Conservation (phyloP, 2,888 invertebrate genomes). For the Lithosia quadra region DNA sequence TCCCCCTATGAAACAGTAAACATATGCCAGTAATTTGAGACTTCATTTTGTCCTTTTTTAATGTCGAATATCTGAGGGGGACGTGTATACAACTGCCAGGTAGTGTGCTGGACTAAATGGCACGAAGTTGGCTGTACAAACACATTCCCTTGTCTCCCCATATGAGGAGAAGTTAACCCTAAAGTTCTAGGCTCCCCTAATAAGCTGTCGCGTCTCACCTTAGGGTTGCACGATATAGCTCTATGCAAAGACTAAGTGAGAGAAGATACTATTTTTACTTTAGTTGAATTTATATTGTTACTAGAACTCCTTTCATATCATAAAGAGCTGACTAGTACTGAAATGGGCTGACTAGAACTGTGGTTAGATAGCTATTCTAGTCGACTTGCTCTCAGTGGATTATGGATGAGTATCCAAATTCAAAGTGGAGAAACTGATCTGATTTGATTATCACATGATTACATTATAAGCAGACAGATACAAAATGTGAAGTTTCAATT, state of each 20-base stretch:
- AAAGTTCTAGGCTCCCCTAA: constrained; percentile 85
- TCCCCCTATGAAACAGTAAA: constrained; percentile 67
- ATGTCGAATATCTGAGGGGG: constrained; percentile 51
- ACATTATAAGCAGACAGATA: not conserved
- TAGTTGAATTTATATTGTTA: constrained; percentile 8
- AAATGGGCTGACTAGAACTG: no score
- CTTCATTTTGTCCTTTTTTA: constrained; percentile 57
- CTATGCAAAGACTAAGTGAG: constrained; percentile 58
- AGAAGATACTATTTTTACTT: constrained; percentile 28
- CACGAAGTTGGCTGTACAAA: constrained; percentile 70
- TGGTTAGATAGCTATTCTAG: not conserved
- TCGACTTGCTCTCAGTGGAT: not conserved
- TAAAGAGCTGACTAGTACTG: not conserved
- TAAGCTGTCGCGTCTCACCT: constrained; percentile 83
- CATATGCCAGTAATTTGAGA: constrained; percentile 62
- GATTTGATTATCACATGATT: not conserved
- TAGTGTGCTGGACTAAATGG: constrained; percentile 55
- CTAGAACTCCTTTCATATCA: not conserved
- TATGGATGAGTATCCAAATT: no score
- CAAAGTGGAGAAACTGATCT: not conserved
- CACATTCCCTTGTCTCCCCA: constrained; percentile 77
- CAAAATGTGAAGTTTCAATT: not conserved
- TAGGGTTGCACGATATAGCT: constrained; percentile 69
- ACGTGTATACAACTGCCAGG: constrained; percentile 55
- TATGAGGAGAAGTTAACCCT: constrained; percentile 79